Percentiles rank a stretch among this genome's conserved stretches.
Conservation (phyloP, 2,797 vertebrate species). For the Sorex maritimensis region DNA sequence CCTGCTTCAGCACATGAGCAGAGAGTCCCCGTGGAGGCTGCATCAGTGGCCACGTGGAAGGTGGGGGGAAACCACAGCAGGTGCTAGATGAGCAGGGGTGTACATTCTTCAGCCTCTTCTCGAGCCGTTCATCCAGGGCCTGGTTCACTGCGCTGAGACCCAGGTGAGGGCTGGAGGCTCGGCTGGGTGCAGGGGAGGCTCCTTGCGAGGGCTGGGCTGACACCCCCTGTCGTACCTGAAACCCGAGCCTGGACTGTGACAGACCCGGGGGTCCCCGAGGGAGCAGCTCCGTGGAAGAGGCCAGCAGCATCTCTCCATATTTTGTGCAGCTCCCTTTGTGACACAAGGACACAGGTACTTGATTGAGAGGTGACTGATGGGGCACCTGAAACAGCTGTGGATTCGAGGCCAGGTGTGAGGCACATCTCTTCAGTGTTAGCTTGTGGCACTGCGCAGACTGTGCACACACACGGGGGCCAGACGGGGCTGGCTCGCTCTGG, state of each 20-base stretch:
- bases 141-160: too few species aligned
- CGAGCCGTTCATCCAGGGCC: too few species aligned
- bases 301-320: too few species aligned
- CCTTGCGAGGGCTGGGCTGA: background rate
- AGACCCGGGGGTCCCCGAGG: background rate
- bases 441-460: background rate
- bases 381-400: background rate
- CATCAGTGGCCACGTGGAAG: too few species aligned
- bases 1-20: background rate
- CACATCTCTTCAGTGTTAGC: background rate
- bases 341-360: background rate
- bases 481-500: background rate
- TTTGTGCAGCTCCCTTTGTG: background rate
- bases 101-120: too few species aligned
- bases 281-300: background rate
- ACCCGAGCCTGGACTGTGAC: background rate
- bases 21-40: background rate
- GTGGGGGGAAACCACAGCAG: too few species aligned
- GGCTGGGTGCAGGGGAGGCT: background rate
- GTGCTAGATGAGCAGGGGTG: too few species aligned
- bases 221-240: too few species aligned
- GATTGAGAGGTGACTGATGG: background rate
- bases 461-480: too few species aligned
- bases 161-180: background rate
- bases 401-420: fast-evolving